Evolutionary conservation across 1,140 invertebrate genomes (phyloP), one percentile per base, ranked within the genome.

Genomic region (Trialeurodes vaporariorum): DNA sequence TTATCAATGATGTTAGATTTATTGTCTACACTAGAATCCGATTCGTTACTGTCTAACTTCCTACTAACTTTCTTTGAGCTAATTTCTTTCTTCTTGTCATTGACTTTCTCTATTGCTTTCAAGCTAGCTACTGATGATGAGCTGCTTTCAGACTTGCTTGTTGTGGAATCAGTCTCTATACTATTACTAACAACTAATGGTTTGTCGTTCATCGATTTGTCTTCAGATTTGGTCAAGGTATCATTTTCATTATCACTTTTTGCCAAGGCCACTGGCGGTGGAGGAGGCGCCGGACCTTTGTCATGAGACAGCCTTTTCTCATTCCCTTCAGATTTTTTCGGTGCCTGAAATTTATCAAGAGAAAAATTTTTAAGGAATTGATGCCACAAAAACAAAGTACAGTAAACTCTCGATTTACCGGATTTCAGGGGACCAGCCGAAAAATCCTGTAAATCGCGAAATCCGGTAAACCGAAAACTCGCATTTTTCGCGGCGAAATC

Each of bases 211-310:
- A 17, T 9, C 5, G 34, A 49, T 49, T 49, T 49, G 5, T 49
- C 34, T 49, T 49, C 34, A 17, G 34, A 49, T 49, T 49, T 49
- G 34, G 34, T 17, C 17, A 17, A 17, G 5, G 34, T 49, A 9
- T 49, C 34, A 49, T 5, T 49, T 49, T 49, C 34, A n/a, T n/a
- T n/a, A 49, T 49, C 34, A 9, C 5, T 49, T 49, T 58, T 26
- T 27, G 67, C 12, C 60, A 65, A 40, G 2, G 71, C 63, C 60
- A 77, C 73, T 63, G 77, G 76, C 25, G 84, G 85, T 63, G 85
- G 86, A 27, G 82, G 81, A 1, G 86, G 87, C 60, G 87, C 87
- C 65, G 86, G 86, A 60, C 87, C 86, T 76, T 89, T 89, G 70
- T 88, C 86, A 72, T 76, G 72, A 13, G 75, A 76, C 40, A 72